phyloP scores from a whole-genome alignment of 2,888 invertebrate genomes.

The Perizoma flavofasciatum region DNA sequence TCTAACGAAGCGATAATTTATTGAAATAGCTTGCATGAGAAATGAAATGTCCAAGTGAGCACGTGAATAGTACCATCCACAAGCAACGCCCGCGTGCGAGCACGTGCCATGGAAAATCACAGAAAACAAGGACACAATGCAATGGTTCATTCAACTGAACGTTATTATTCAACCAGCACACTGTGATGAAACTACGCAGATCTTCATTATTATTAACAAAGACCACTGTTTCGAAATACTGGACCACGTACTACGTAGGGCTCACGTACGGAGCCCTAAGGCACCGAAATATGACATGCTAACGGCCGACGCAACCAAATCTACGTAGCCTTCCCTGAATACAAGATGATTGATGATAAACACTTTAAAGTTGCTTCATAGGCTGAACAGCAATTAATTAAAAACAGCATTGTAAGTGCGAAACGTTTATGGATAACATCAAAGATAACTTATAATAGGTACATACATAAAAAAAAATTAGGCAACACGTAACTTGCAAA shows the following conservation, averaged over 20 bases:
- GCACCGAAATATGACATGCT: constrained; percentile 52
- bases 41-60: constrained; percentile 52
- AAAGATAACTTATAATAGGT: no score
- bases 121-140: constrained; percentile 83
- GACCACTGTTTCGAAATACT: constrained; percentile 72
- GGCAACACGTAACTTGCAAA: no score
- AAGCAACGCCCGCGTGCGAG: constrained; percentile 44
- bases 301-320: constrained; percentile 30
- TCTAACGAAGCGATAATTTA: constrained; percentile 56
- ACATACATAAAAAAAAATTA: no score
- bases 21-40: constrained; percentile 58
- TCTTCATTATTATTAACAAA: constrained; percentile 80
- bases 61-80: constrained; percentile 49
- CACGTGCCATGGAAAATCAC: constrained; percentile 82
- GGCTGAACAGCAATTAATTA: constrained; percentile 23
- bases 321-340: constrained; percentile 32
- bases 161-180: constrained; percentile 81
- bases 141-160: constrained; percentile 82
- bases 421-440: no score
- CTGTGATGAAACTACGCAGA: constrained; percentile 77
- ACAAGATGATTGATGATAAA: constrained; percentile 32
- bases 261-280: constrained; percentile 54
- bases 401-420: constrained; percentile 7
- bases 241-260: constrained; percentile 61
- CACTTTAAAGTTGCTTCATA: constrained; percentile 25